A percentile compares a stretch with the other conserved stretches of the same genome.
These are phyloP conservation scores for Argopecten irradians DNA, from an alignment of 1,140 invertebrate species.

Conservation along the genomic window DNA sequence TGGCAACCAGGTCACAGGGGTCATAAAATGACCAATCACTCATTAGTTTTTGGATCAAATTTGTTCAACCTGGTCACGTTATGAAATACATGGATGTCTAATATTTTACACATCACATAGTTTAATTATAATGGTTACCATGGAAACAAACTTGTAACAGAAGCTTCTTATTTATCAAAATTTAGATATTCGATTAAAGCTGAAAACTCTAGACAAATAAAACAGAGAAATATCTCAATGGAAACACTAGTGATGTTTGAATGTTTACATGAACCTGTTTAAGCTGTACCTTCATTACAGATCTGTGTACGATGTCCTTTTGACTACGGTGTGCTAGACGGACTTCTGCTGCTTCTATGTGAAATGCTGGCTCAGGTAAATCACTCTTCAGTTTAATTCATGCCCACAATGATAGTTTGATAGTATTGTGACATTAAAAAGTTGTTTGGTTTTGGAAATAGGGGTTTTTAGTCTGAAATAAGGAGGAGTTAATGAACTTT, in stretches of 20 bases:
- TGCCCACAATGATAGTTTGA: too few species aligned
- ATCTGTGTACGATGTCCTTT: constrained; percentile 76
- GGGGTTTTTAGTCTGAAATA: too few species aligned
- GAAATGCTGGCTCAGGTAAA: constrained; percentile 73
- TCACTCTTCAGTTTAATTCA: too few species aligned
- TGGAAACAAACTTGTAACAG: background rate
- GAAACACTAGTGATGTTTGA: too few species aligned
- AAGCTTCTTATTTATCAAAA: too few species aligned
- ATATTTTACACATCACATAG: background rate
- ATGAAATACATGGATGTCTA: background rate
- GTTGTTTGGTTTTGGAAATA: too few species aligned
- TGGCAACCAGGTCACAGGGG: too few species aligned
- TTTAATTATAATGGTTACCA: background rate
- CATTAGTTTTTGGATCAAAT: too few species aligned
- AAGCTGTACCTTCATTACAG: constrained; percentile 54
- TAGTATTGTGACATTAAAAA: too few species aligned
- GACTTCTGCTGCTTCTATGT: constrained; percentile 73
- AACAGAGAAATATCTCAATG: background rate
- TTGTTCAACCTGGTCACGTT: too few species aligned
- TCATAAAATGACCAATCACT: too few species aligned
- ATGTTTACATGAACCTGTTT: background rate
- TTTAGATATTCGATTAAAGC: background rate
- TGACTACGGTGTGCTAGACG: constrained; percentile 77
- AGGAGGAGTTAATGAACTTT: too few species aligned
- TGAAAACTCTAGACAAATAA: background rate